Base-by-base conservation (phyloP, 2,888 invertebrate species). In the Steromphala cineraria region DNA sequence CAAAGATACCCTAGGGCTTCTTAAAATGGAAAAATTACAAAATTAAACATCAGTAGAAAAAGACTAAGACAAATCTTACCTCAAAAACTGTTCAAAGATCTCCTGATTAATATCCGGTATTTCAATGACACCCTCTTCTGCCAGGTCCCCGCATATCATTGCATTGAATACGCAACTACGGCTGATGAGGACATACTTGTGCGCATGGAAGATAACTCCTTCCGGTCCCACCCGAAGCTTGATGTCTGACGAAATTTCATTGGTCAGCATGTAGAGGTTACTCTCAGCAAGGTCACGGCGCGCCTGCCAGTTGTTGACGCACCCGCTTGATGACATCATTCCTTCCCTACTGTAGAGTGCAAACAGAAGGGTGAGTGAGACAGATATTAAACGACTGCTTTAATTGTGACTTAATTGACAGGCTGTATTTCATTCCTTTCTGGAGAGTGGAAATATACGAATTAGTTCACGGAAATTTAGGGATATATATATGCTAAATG, bases 131-230 rank as follows among this genome's bases (percentile, higher is more conserved):
- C 46, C 71, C 19, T 71, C 40, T n/a, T 28, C 31, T 2, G 31
- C 21, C 19, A 71, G 46, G 17, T 40, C 21, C 19, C 71, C 71
- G 36, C 40, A 40, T 19, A 71, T 71, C 75, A 40, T 75, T 19
- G 75, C 46, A 19, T 52, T 52, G 75, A 75, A 75, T 4, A 75
- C 75, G 24, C 75, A 52, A 52, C 75, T 75, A 21, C 75, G 46
- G 52, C 46, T 52, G 24, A 75, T 52, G 13, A 75, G 17, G 46
- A 75, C 52, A 24, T 75, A 75, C 19, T 52, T n/a, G 17, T 75
- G 75, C 21, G 75, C 75, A 24, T 19, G n/a, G 24, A 75, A 52
- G n/a, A 21, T 19, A 24, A 24, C 52, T 24, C 52, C 53, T 1
- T 75, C 75, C 19, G 46, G 46, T 10, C 75, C 75, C 75, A 75